A percentile compares a stretch with the other conserved stretches of the same genome.
These are phyloP conservation scores for Polypterus bichir DNA, from an alignment of 2,113 vertebrate genomes.

Conservation along the genomic window DNA sequence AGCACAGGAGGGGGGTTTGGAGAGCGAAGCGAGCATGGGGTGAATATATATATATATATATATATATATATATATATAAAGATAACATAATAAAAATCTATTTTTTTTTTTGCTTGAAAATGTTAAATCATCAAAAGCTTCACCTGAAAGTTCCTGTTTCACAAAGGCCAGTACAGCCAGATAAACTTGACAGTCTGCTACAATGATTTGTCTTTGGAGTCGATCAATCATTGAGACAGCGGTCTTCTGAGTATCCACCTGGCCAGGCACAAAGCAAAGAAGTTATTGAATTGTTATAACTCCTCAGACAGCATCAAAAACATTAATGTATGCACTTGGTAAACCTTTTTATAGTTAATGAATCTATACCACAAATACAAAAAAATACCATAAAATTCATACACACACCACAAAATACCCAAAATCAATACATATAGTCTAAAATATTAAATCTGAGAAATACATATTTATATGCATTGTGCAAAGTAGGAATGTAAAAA, in stretches of 20 bases:
- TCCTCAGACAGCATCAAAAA: neutral
- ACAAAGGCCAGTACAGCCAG: conserved; percentile 90
- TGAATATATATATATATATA: neutral
- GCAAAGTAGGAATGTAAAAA: too few relatives aligned
- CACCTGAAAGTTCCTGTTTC: conserved; percentile 93
- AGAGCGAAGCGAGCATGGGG: too few relatives aligned
- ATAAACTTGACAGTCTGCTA: conserved; percentile 95
- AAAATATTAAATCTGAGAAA: too few relatives aligned
- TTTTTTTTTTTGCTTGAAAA: conserved; percentile 1
- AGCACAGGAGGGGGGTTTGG: too few relatives aligned
- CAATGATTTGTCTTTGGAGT: conserved; percentile 91
- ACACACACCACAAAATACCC: too few relatives aligned
- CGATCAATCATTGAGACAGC: conserved; percentile 71
- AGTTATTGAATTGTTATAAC: neutral
- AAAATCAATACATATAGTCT: too few relatives aligned
- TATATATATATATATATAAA: neutral
- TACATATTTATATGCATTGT: too few relatives aligned
- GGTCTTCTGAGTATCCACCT: conserved; percentile 82
- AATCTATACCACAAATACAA: too few relatives aligned
- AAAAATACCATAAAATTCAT: too few relatives aligned
- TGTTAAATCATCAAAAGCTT: conserved; percentile 1
- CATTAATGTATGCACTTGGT: neutral
- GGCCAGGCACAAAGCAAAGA: conserved; percentile 13
- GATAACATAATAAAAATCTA: neutral
- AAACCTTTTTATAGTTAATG: too few relatives aligned